Percentiles rank a stretch among this genome's conserved stretches.
Evolutionary conservation across 1,140 invertebrate genomes (phyloP).

Genomic region (Phymorhynchus buccinoides): DNA sequence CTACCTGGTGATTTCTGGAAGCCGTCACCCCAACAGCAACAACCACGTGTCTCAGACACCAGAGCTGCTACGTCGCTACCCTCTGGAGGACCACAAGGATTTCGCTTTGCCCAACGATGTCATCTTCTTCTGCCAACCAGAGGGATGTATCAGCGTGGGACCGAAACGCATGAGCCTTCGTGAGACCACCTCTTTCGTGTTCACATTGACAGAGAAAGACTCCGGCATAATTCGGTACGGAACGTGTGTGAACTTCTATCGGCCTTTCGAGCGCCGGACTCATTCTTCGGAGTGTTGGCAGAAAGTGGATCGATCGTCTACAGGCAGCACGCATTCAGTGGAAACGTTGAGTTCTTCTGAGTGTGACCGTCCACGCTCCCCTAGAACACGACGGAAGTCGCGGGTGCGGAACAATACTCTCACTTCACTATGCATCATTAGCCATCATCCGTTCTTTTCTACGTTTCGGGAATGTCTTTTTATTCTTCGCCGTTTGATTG

Average conservation of each 20-base stretch:
- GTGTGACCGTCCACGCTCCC: conserved; percentile 74
- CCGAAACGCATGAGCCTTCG: conserved; percentile 81
- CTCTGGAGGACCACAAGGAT: conserved; percentile 94
- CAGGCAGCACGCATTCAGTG: conserved; percentile 56
- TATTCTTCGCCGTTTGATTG: conserved; percentile 94
- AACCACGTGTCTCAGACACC: conserved; percentile 72
- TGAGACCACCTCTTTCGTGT: conserved; percentile 97
- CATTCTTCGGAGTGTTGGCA: conserved; percentile 53
- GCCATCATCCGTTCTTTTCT: conserved; percentile 99
- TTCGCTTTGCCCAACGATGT: conserved; percentile 97
- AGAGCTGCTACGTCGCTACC: conserved; percentile 85
- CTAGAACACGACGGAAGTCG: conserved; percentile 62
- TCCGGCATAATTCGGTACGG: conserved; percentile 87
- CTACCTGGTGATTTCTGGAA: conserved; percentile 97
- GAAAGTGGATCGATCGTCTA: conserved; percentile 48
- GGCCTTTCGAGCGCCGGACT: conserved; percentile 83
- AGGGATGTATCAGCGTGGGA: conserved; percentile 93
- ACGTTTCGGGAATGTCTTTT: conserved; percentile 97
- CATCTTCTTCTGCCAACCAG: conserved; percentile 99
- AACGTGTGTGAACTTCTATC: conserved; percentile 98
- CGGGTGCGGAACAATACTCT: conserved; percentile 81
- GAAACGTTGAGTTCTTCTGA: conserved; percentile 81
- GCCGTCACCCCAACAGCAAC: conserved; percentile 78
- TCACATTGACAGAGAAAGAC: conserved; percentile 99
- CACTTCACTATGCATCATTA: conserved; percentile 96